Evolutionary conservation across 2,113 vertebrate genomes (phyloP).

Genomic region (Chamaea fasciata): DNA sequence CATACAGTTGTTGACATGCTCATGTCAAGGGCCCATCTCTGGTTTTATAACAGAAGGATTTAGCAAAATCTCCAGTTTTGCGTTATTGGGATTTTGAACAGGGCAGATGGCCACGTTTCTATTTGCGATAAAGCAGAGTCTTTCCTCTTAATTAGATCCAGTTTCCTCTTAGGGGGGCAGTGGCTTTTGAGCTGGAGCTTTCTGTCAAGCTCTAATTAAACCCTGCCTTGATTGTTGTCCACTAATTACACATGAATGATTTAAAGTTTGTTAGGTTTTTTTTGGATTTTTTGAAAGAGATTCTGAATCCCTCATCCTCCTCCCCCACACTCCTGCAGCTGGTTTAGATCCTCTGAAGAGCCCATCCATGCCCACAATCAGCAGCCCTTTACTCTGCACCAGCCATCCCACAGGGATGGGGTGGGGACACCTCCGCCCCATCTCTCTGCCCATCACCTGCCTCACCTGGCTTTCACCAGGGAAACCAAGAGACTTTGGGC

Average conservation of each 20-base stretch:
- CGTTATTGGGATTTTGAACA: slow-evolving; percentile 19
- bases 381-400: neutral
- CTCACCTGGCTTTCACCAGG: neutral
- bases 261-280: neutral
- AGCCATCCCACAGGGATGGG: fast-evolving
- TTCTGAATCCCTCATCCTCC: neutral
- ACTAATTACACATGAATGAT: slow-evolving; percentile 45
- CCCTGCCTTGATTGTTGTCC: slow-evolving; percentile 23
- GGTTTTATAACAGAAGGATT: slow-evolving; percentile 51
- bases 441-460: neutral
- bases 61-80: slow-evolving; percentile 24
- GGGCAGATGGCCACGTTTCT: slow-evolving; percentile 53
- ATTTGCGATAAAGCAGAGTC: slow-evolving; percentile 5
- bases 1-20: neutral
- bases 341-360: neutral
- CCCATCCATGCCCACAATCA: neutral
- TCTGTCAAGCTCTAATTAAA: slow-evolving; percentile 57
- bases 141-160: slow-evolving; percentile 56
- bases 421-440: neutral
- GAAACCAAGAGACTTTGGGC: neutral
- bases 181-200: slow-evolving; percentile 41
- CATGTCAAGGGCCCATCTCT: neutral
- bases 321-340: neutral
- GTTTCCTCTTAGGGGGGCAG: slow-evolving; percentile 25
- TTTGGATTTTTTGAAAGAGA: neutral